A percentile compares a stretch with the other conserved stretches of the same genome.
Conservation (phyloP, 2,113 vertebrate species). For the Forbesichthys papilliferus region DNA sequence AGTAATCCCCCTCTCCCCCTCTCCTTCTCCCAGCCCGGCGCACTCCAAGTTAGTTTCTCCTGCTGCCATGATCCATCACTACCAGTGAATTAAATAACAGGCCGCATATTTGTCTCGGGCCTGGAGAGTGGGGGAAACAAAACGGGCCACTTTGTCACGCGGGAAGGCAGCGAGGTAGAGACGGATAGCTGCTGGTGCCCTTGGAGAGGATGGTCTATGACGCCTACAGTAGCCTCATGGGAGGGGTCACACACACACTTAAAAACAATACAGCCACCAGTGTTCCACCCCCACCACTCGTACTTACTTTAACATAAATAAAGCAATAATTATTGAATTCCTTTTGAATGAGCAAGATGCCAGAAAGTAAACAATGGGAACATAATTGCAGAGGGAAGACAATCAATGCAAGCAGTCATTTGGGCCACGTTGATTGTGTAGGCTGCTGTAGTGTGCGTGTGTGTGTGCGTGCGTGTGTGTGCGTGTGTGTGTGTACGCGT, state of each 20-base stretch:
- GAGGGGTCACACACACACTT: conserved; percentile 55
- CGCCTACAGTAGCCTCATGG: conserved; percentile 45
- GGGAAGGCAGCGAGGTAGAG: conserved; percentile 56
- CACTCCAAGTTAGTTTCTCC: conserved; percentile 54
- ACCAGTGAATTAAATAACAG: conserved; percentile 56
- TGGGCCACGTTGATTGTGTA: conserved; percentile 98
- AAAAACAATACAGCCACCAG: conserved; percentile 78
- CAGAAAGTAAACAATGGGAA: conserved; percentile 99
- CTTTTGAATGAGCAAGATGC: conserved; percentile 98
- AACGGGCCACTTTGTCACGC: conserved; percentile 49
- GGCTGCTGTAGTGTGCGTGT: conserved; percentile 72
- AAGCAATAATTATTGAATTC: conserved; percentile 99
- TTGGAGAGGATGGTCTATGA: conserved; percentile 55
- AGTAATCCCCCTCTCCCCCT: conserved; percentile 38
- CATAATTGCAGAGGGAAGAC: conserved; percentile 97
- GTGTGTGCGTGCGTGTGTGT: conserved; percentile 7
- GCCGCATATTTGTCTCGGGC: conserved; percentile 61
- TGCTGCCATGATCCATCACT: conserved; percentile 66
- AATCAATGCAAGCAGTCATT: conserved; percentile 99
- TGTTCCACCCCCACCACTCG: conserved; percentile 80
- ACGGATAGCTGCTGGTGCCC: conserved; percentile 61
- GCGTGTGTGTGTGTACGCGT: conserved; percentile 13
- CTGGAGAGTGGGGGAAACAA: conserved; percentile 37
- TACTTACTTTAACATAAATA: conserved; percentile 99
- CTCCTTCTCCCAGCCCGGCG: conserved; percentile 48